Conservation (phyloP, 2,113 vertebrate species). For the Brienomyrus longianalis region DNA sequence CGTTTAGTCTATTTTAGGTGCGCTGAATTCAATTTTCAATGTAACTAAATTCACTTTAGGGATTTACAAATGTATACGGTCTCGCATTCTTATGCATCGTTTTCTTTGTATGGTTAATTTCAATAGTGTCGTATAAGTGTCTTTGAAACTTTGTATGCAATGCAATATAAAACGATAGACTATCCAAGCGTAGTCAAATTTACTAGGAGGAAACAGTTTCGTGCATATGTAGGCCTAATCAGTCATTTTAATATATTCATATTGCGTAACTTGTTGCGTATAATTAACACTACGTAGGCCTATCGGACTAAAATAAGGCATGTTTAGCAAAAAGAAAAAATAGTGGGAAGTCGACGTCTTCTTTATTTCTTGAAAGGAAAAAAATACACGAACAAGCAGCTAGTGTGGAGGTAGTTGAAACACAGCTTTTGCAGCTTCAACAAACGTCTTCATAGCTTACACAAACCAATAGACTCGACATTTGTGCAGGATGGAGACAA, state of each 20-base stretch:
- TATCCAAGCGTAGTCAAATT: not conserved
- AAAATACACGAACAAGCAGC: not conserved
- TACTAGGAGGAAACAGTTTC: not conserved
- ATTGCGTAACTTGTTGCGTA: not conserved
- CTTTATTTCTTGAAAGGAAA: not conserved
- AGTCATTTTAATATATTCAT: not conserved
- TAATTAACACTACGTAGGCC: not conserved
- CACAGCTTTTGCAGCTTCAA: not conserved
- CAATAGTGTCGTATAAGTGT: not conserved
- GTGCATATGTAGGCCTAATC: not conserved
- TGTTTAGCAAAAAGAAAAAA: not conserved
- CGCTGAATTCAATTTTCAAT: not conserved
- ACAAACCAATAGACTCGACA: not conserved
- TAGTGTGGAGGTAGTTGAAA: not conserved
- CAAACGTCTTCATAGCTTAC: not conserved
- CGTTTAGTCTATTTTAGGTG: not conserved
- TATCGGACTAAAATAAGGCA: not conserved
- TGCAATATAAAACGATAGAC: not conserved
- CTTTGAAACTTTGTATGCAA: not conserved
- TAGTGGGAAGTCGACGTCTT: not conserved
- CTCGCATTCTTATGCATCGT: not conserved
- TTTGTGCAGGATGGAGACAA: not conserved
- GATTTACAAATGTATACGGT: not conserved
- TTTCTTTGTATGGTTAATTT: not conserved
- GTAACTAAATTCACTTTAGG: not conserved